Percentiles rank a stretch among this genome's conserved stretches.
These are phyloP conservation scores for Nomia melanderi DNA, from an alignment of 1,140 invertebrate genomes.

Conservation along the genomic window DNA sequence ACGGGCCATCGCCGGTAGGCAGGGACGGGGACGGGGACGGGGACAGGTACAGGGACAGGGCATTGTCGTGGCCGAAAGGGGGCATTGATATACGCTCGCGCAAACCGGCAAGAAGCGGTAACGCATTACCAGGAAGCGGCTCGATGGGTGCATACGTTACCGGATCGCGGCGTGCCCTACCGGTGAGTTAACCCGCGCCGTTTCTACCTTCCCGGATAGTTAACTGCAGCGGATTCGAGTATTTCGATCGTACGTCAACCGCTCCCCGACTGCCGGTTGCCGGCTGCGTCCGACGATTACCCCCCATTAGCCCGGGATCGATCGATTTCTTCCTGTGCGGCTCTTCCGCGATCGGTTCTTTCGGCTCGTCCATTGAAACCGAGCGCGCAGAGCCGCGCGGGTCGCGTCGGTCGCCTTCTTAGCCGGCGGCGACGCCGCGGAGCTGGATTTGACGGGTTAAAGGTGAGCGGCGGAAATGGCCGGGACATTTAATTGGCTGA, in stretches of 20 bases:
- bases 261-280: neutral
- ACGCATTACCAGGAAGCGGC: slow-evolving; percentile 64
- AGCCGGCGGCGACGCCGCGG: neutral
- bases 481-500: neutral
- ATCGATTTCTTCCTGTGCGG: slow-evolving; percentile 32
- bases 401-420: too few relatives aligned
- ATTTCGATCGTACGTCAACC: slow-evolving; percentile 42
- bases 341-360: neutral
- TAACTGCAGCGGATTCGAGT: slow-evolving; percentile 59
- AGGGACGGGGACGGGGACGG: slow-evolving; percentile 1
- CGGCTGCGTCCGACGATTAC: slow-evolving; percentile 32
- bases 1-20: neutral
- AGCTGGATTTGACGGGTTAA: neutral
- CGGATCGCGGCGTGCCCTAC: slow-evolving; percentile 46
- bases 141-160: slow-evolving; percentile 67
- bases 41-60: neutral
- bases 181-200: slow-evolving; percentile 50
- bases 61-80: slow-evolving; percentile 50
- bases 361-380: neutral
- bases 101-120: slow-evolving; percentile 59
- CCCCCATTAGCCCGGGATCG: slow-evolving; percentile 17
- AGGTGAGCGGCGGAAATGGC: neutral
- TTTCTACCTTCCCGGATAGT: slow-evolving; percentile 45
- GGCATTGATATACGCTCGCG: slow-evolving; percentile 62
- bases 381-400: too few relatives aligned